Percentiles rank a stretch among this genome's conserved stretches.
phyloP scores from a whole-genome alignment of 2,113 vertebrate genomes.

The Dolichallabes microphthalmus region DNA sequence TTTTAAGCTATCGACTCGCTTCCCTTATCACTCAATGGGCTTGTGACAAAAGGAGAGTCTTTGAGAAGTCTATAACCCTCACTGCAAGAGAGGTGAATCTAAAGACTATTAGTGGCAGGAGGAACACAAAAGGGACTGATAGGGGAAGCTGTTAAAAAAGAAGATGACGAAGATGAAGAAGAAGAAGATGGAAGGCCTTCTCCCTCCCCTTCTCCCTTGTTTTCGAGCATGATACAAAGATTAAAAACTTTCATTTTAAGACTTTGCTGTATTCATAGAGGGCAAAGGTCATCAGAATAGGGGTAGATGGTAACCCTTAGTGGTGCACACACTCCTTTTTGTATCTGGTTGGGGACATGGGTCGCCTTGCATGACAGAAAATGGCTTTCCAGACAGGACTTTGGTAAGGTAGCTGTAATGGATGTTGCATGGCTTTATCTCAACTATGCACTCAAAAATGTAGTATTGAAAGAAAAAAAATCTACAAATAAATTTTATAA shows the following conservation, averaged over 20 bases:
- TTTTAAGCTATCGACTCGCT: conserved; percentile 66
- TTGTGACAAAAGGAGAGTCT: conserved; percentile 67
- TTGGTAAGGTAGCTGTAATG: background rate
- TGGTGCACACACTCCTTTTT: conserved; percentile 70
- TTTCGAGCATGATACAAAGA: conserved; percentile 79
- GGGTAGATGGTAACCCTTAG: conserved; percentile 70
- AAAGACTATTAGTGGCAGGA: conserved; percentile 75
- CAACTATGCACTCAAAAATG: background rate
- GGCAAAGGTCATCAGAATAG: conserved; percentile 73
- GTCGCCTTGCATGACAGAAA: conserved; percentile 79
- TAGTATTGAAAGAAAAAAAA: background rate
- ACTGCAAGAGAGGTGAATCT: conserved; percentile 78
- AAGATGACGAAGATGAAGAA: conserved; percentile 58
- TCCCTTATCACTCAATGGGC: conserved; percentile 55
- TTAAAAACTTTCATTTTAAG: conserved; percentile 86
- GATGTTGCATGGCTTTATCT: background rate
- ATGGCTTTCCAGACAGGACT: background rate
- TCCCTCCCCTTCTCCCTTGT: conserved; percentile 63
- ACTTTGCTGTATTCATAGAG: conserved; percentile 82
- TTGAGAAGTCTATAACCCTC: conserved; percentile 77
- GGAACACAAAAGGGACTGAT: conserved; percentile 78
- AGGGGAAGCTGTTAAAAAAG: conserved; percentile 85
- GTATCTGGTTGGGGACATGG: conserved; percentile 79
- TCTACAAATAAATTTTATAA: background rate
- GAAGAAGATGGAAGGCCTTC: conserved; percentile 85